A percentile compares a stretch with the other conserved stretches of the same genome.
phyloP scores from a whole-genome alignment of 2,888 invertebrate genomes.

The Drosophila nr. perissopoda region DNA sequence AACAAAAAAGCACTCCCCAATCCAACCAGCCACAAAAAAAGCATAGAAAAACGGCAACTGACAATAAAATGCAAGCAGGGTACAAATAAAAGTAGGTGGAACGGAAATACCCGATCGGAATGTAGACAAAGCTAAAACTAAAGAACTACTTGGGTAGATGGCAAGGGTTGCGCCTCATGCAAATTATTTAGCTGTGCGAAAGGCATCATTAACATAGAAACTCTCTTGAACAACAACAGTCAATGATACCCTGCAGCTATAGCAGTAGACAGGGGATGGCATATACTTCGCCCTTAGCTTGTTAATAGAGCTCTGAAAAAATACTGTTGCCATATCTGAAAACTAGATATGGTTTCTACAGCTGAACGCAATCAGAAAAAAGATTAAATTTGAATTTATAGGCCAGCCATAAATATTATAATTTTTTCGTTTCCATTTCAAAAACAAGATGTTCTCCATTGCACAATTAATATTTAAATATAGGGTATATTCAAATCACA shows the following conservation, averaged over 20 bases:
- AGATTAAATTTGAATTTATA: not conserved
- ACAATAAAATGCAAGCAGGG: conserved; percentile 71
- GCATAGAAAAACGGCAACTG: conserved; percentile 31
- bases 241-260: conserved; percentile 36
- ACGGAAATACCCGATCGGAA: conserved; percentile 37
- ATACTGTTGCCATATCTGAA: not conserved
- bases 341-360: not conserved
- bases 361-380: not conserved
- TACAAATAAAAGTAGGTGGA: conserved; percentile 6
- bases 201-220: conserved; percentile 61
- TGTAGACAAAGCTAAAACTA: conserved; percentile 33
- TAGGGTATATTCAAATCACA: conserved; percentile 16
- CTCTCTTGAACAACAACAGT: conserved; percentile 16
- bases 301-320: not conserved
- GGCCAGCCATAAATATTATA: not conserved
- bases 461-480: not conserved
- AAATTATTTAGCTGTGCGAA: conserved; percentile 65
- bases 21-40: not conserved
- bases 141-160: not conserved
- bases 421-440: not conserved
- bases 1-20: not conserved
- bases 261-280: not conserved
- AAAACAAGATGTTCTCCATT: not conserved
- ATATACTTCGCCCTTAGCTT: not conserved
- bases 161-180: conserved; percentile 54